Percentiles rank a stretch among this genome's conserved stretches.
Conservation (phyloP, 2,888 invertebrate genomes). For the Elegia similella region DNA sequence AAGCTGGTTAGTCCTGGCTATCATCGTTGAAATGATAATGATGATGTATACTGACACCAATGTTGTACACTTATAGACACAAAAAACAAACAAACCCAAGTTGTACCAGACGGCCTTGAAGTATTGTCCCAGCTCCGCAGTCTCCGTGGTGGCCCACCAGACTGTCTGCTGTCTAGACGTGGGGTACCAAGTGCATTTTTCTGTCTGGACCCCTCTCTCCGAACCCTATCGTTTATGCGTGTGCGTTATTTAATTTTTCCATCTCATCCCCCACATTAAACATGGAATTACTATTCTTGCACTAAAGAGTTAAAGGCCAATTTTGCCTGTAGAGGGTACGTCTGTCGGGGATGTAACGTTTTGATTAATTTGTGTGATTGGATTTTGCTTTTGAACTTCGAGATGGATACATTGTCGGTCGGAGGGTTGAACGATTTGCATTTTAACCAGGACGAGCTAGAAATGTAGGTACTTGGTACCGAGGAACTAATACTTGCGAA, state of each 20-base stretch:
- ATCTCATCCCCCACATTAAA: constrained; percentile 20
- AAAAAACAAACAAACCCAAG: too few species aligned
- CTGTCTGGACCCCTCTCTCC: constrained; percentile 72
- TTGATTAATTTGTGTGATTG: constrained; percentile 11
- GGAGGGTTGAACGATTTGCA: background rate
- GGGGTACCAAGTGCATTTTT: constrained; percentile 78
- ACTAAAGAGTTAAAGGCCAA: background rate
- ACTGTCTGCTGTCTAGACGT: constrained; percentile 73
- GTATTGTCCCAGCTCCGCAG: constrained; percentile 43
- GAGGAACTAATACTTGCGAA: too few species aligned
- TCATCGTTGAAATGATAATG: too few species aligned
- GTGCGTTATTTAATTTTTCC: constrained; percentile 69
- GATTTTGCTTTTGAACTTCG: background rate
- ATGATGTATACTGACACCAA: too few species aligned
- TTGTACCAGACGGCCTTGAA: constrained; percentile 40
- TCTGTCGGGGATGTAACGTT: background rate
- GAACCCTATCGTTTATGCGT: constrained; percentile 63
- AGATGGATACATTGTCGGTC: too few species aligned
- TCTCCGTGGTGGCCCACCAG: constrained; percentile 43
- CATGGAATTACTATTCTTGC: constrained; percentile 5
- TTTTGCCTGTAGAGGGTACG: background rate
- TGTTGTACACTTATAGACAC: too few species aligned
- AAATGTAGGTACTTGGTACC: too few species aligned
- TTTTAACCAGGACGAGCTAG: too few species aligned
- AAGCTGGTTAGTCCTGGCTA: too few species aligned